These are phyloP conservation scores for Scaptomyza caliginosa DNA, from an alignment of 2,888 invertebrate species.

Conservation along the genomic window DNA sequence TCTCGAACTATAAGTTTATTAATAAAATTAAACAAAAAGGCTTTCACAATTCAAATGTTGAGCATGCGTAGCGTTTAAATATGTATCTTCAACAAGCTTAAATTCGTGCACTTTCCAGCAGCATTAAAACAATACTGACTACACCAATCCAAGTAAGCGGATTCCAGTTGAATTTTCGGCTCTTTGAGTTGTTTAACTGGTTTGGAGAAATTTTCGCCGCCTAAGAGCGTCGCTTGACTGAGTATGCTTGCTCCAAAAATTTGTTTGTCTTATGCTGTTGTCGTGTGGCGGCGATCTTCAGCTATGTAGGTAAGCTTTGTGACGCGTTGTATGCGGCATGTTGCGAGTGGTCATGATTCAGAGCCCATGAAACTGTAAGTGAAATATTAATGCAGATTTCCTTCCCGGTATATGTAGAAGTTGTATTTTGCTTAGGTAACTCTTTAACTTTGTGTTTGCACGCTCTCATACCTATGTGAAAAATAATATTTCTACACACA, in stretches of 20 bases:
- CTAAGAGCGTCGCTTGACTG: slow-evolving; percentile 46
- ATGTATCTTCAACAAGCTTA: slow-evolving; percentile 1
- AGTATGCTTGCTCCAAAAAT: slow-evolving; percentile 30
- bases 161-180: slow-evolving; percentile 43
- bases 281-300: slow-evolving; percentile 25
- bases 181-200: slow-evolving; percentile 51
- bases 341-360: slow-evolving; percentile 54
- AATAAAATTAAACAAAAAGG: slow-evolving; percentile 13
- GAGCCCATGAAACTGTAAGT: slow-evolving; percentile 30
- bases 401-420: slow-evolving; percentile 35
- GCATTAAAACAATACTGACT: slow-evolving; percentile 42
- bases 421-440: slow-evolving; percentile 24
- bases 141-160: slow-evolving; percentile 19
- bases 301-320: slow-evolving; percentile 8
- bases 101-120: slow-evolving; percentile 17
- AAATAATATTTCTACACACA: not conserved
- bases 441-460: not conserved
- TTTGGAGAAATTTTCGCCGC: slow-evolving; percentile 52
- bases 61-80: slow-evolving; percentile 3
- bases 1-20: slow-evolving; percentile 10
- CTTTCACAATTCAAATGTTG: slow-evolving; percentile 39
- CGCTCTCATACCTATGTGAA: not conserved
- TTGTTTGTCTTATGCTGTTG: slow-evolving; percentile 14
- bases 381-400: slow-evolving; percentile 1
- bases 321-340: slow-evolving; percentile 10